Percentiles rank a stretch among this genome's conserved stretches.
Conservation (phyloP, 2,888 invertebrate genomes). For the Amphiduros pacificus region DNA sequence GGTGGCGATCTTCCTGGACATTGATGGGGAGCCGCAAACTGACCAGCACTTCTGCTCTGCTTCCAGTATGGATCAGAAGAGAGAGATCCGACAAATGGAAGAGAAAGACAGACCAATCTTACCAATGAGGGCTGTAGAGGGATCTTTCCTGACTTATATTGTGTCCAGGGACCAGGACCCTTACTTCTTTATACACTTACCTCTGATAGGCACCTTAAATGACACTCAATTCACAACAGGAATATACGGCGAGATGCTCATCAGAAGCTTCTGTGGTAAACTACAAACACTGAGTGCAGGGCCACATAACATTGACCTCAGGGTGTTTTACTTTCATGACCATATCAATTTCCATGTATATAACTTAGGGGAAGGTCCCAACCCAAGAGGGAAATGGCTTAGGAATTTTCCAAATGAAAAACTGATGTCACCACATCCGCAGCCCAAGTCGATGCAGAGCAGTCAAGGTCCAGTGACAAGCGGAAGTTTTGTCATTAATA, state of each 20-base stretch:
- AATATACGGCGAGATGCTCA: background rate
- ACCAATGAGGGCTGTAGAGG: constrained; percentile 3
- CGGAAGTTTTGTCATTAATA: constrained; percentile 6
- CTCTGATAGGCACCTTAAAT: constrained; percentile 7
- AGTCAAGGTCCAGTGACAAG: background rate
- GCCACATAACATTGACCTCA: constrained; percentile 3
- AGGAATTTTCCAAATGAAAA: constrained; percentile 1
- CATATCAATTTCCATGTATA: constrained; percentile 14
- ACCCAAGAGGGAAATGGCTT: constrained; percentile 16
- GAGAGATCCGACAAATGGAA: background rate
- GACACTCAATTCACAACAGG: constrained; percentile 15
- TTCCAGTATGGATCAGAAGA: background rate
- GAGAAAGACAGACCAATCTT: too few relatives aligned
- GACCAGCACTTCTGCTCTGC: constrained; percentile 12
- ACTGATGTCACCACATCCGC: constrained; percentile 10
- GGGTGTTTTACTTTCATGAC: constrained; percentile 15
- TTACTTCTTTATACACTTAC: constrained; percentile 20
- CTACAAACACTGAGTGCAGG: constrained; percentile 8
- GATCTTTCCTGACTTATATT: constrained; percentile 19
- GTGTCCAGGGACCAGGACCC: constrained; percentile 9
- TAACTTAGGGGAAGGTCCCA: constrained; percentile 9
- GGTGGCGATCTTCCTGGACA: constrained; percentile 15
- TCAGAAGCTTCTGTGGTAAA: constrained; percentile 6
- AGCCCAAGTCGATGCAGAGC: background rate
- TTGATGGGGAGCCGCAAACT: constrained; percentile 11